Base-by-base conservation (phyloP, 2,888 invertebrate species). In the Chrysomela aeneicollis region DNA sequence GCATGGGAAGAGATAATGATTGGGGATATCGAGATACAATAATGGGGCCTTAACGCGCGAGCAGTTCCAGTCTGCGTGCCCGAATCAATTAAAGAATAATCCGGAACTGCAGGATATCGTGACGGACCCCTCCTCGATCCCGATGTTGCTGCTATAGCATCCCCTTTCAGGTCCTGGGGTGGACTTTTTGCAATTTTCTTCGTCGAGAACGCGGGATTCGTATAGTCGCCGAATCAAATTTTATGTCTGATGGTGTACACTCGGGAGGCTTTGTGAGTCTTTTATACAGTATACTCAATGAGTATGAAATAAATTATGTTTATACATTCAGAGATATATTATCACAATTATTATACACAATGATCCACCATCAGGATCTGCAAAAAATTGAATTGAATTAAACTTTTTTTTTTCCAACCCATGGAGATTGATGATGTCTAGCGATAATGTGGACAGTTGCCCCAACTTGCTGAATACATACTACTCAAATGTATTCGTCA, bases 11-110 rank as follows among this genome's bases (percentile, higher is more conserved):
- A 79, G 81, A 82, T 80, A 82, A 82, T 82, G 80, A 82, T 82
- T 82, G 79, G 81, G 81, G 81, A 80, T 81, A 81, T 80, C 79
- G 76, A 73, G 77, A 78, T 77, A 82, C 81, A 82, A 81, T 82
- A 79, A 81, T 79, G 51, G 79, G 77, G 77, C 75, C 76, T 81
- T 82, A 75, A 80, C 82, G 82, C 80, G 79, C 79, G 81, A 81
- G 76, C 77, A 74, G 77, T 76, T 79, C 74, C 81, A 79, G 81
- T 78, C 76, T 82, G 82, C 82, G 82, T 82, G 82, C 82, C 79
- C 81, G 83, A 86, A 86, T 86, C 86, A 86, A 86, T 86, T 86
- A 86, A 86, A 86, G 84, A 85, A 85, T 85, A 85, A 86, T 85
- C 85, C 85, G 85, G 85, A 86, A 85, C 85, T 83, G 82, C 76